phyloP scores from a whole-genome alignment of 2,113 vertebrate genomes.

The Pollachius pollachius region DNA sequence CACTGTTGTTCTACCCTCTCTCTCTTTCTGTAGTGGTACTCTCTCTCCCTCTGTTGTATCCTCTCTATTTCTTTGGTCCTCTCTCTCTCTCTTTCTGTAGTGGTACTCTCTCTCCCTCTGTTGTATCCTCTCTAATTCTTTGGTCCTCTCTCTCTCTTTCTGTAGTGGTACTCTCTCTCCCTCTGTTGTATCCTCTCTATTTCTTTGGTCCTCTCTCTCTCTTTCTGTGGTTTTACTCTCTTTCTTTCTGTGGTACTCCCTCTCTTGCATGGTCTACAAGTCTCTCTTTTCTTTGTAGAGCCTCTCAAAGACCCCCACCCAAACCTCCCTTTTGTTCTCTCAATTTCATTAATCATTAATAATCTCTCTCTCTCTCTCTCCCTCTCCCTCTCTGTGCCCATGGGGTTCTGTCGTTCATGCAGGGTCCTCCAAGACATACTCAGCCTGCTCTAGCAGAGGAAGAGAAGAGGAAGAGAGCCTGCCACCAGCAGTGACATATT shows the following conservation, averaged over 20 bases:
- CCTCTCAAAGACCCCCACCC: neutral
- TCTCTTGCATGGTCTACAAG: constrained; percentile 28
- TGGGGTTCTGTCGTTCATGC: constrained; percentile 59
- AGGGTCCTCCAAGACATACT: constrained; percentile 54
- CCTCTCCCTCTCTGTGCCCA: constrained; percentile 36
- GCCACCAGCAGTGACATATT: constrained; percentile 68
- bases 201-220: neutral
- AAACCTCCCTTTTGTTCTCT: constrained; percentile 22
- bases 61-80: neutral
- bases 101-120: neutral
- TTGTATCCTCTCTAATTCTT: no score
- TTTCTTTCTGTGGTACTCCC: neutral
- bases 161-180: neutral
- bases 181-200: neutral
- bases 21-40: neutral
- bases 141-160: neutral
- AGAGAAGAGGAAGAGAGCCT: constrained; percentile 45
- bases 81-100: no score
- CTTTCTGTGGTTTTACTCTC: neutral
- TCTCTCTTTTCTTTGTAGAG: neutral
- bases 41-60: neutral
- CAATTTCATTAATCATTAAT: neutral
- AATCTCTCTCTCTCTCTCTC: constrained; percentile 14
- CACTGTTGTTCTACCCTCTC: neutral
- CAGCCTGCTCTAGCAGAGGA: constrained; percentile 47